phyloP scores from a whole-genome alignment of 2,888 invertebrate species.

The Volucella inflata region DNA sequence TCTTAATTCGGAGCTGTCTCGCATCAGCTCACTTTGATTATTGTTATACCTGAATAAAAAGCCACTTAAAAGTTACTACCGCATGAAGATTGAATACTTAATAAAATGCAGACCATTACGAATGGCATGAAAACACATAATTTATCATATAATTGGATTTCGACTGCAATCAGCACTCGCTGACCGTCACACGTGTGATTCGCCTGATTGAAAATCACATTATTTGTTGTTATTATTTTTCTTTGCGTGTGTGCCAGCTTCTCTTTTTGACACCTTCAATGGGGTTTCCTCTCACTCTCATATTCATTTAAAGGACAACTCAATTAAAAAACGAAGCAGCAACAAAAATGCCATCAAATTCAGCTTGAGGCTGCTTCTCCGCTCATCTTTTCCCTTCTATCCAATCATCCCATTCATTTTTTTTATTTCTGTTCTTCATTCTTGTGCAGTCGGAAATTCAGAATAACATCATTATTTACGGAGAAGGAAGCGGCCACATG shows the following conservation, averaged over 20 bases:
- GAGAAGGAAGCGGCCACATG: conserved; percentile 61
- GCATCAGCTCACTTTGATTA: conserved; percentile 1
- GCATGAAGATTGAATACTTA: conserved; percentile 12
- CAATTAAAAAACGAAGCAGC: conserved; percentile 65
- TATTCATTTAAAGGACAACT: conserved; percentile 63
- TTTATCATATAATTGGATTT: conserved; percentile 71
- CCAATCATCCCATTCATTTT: conserved; percentile 6
- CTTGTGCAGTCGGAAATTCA: conserved; percentile 39
- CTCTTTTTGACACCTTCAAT: conserved; percentile 68
- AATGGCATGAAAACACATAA: conserved; percentile 52
- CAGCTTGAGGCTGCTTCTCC: conserved; percentile 58
- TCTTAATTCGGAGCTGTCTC: too few relatives aligned
- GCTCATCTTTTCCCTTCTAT: conserved; percentile 11
- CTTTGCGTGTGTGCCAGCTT: conserved; percentile 53
- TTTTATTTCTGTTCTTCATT: conserved; percentile 14
- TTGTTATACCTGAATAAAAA: neutral
- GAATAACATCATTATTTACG: conserved; percentile 62
- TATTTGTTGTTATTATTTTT: conserved; percentile 67
- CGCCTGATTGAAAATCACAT: conserved; percentile 70
- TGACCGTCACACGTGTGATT: conserved; percentile 34
- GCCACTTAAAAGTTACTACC: conserved; percentile 25
- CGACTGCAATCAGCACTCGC: conserved; percentile 49
- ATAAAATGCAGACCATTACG: neutral
- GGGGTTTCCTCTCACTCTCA: conserved; percentile 58
- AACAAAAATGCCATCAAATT: conserved; percentile 42